phyloP scores from a whole-genome alignment of 1,140 invertebrate genomes.

The Euwallacea fornicatus region DNA sequence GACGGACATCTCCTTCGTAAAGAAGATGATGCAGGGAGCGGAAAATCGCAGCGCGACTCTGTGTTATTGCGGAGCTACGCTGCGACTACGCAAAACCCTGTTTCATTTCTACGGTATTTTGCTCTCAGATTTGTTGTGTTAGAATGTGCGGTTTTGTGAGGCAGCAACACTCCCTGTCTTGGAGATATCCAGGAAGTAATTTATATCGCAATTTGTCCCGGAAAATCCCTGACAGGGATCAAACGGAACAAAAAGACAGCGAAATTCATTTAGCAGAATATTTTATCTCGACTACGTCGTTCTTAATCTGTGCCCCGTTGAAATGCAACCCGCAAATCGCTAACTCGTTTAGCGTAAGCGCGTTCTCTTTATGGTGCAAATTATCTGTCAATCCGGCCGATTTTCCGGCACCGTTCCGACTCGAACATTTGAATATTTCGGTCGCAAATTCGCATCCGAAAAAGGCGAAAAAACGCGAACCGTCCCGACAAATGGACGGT shows the following conservation, averaged over 20 bases:
- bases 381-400: constrained; percentile 34
- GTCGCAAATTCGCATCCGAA: constrained; percentile 11
- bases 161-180: too few species aligned
- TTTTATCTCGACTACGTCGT: background rate
- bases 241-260: background rate
- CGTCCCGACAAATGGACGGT: constrained; percentile 28
- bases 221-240: too few species aligned
- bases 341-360: constrained; percentile 9
- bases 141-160: too few species aligned
- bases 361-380: constrained; percentile 23
- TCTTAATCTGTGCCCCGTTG: constrained; percentile 8
- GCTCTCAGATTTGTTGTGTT: too few species aligned
- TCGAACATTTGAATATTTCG: constrained; percentile 33
- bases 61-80: too few species aligned
- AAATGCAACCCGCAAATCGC: constrained; percentile 13
- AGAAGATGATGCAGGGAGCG: too few species aligned
- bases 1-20: too few species aligned
- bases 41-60: too few species aligned
- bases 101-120: too few species aligned
- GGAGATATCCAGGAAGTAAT: too few species aligned
- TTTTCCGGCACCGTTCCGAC: constrained; percentile 18
- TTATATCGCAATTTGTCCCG: too few species aligned
- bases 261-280: constrained; percentile 3
- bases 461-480: constrained; percentile 23
- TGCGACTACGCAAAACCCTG: too few species aligned